Evolutionary conservation across 2,113 vertebrate genomes (phyloP).

Genomic region (Chionomys nivalis): DNA sequence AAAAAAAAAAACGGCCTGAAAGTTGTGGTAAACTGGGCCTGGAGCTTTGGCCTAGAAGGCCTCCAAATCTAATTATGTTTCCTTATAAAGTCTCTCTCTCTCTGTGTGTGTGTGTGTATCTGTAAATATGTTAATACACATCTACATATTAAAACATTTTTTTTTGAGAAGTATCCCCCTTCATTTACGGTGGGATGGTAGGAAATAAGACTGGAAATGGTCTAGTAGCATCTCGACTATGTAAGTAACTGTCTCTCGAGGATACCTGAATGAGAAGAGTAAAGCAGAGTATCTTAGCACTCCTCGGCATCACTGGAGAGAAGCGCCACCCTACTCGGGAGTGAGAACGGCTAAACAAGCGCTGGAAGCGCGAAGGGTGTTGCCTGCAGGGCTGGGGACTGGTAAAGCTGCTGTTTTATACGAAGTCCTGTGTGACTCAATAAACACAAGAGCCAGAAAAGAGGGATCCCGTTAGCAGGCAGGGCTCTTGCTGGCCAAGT

Average conservation of each 20-base stretch:
- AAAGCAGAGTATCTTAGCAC: not conserved
- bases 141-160: not conserved
- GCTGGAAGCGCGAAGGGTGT: not conserved
- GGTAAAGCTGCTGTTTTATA: slow-evolving; percentile 66
- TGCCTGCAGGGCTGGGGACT: slow-evolving; percentile 42
- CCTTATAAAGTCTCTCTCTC: not conserved
- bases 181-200: not conserved
- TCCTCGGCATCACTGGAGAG: not conserved
- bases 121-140: not conserved
- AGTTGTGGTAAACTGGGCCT: too few relatives aligned
- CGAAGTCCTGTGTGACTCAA: slow-evolving; percentile 62
- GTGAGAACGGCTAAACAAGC: slow-evolving; percentile 22
- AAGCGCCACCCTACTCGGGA: not conserved
- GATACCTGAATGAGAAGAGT: not conserved
- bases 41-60: too few relatives aligned
- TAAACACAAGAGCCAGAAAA: slow-evolving; percentile 64
- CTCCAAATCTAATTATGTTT: not conserved
- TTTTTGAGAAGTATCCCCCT: slow-evolving; percentile 36
- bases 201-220: not conserved
- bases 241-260: not conserved
- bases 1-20: too few relatives aligned
- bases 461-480: slow-evolving; percentile 57
- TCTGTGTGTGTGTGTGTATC: not conserved
- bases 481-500: slow-evolving; percentile 6
- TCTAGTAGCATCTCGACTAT: not conserved